Percentiles rank a stretch among this genome's conserved stretches.
These are phyloP conservation scores for Cygnus buccinator DNA, from an alignment of 2,113 vertebrate species.

Conservation along the genomic window DNA sequence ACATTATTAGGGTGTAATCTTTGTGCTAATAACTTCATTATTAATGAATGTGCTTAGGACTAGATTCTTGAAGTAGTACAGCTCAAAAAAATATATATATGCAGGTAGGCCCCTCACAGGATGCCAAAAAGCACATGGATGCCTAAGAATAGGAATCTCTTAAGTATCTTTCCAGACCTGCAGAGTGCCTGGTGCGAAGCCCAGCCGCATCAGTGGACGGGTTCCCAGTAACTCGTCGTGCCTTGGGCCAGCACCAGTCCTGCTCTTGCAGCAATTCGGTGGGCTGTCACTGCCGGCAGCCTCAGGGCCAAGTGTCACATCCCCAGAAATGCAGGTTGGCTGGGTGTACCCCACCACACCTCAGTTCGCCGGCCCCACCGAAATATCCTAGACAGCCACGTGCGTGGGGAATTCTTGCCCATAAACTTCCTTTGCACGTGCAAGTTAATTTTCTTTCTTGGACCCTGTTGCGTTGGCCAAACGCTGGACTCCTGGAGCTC, in stretches of 20 bases:
- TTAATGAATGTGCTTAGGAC: not conserved
- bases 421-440: rapidly evolving
- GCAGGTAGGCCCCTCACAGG: not conserved
- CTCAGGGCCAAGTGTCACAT: rapidly evolving
- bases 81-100: not conserved
- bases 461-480: not conserved
- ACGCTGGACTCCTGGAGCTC: not conserved
- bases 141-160: not conserved
- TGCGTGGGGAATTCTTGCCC: not conserved
- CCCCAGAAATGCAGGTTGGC: not conserved
- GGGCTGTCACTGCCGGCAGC: not conserved
- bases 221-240: not conserved
- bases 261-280: not conserved
- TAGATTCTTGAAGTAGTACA: not conserved
- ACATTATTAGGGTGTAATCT: not conserved
- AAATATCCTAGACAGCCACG: too few relatives aligned
- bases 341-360: not conserved
- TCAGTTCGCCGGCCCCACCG: not conserved
- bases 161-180: not conserved
- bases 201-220: not conserved
- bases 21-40: not conserved
- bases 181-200: not conserved
- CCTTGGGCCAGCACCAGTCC: not conserved
- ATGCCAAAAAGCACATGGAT: not conserved
- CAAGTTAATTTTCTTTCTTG: not conserved